Conservation (phyloP, 2,797 vertebrate species). For the Phylloscopus collybita region DNA sequence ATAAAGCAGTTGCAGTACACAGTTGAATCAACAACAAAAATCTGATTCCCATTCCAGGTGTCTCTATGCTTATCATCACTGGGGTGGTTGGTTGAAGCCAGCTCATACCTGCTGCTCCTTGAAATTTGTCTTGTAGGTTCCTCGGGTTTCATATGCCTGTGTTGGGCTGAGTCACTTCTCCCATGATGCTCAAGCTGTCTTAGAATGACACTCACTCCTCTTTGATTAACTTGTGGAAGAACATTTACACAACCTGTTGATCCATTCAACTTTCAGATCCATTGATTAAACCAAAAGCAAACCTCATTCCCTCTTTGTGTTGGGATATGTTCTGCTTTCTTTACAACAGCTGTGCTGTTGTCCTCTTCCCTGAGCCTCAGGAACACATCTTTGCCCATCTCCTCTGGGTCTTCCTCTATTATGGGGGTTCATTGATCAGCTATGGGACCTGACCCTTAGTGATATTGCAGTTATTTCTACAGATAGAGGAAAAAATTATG, state of each 20-base stretch:
- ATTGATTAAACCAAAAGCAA: not conserved
- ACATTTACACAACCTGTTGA: not conserved
- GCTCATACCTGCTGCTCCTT: not conserved
- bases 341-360: not conserved
- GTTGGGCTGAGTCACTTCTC: not conserved
- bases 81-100: not conserved
- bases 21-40: not conserved
- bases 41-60: not conserved
- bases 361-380: not conserved
- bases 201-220: not conserved
- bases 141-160: not conserved
- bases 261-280: not conserved
- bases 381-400: not conserved
- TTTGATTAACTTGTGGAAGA: not conserved
- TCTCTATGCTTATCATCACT: not conserved
- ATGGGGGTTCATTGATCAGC: not conserved
- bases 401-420: not conserved
- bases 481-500: conserved; percentile 44
- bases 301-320: accelerated
- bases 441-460: not conserved
- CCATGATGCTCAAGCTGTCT: not conserved
- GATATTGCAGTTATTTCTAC: conserved; percentile 30
- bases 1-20: not conserved
- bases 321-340: not conserved
- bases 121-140: not conserved